Conservation (phyloP, 2,888 invertebrate genomes). For the Calliphora vomitoria region DNA sequence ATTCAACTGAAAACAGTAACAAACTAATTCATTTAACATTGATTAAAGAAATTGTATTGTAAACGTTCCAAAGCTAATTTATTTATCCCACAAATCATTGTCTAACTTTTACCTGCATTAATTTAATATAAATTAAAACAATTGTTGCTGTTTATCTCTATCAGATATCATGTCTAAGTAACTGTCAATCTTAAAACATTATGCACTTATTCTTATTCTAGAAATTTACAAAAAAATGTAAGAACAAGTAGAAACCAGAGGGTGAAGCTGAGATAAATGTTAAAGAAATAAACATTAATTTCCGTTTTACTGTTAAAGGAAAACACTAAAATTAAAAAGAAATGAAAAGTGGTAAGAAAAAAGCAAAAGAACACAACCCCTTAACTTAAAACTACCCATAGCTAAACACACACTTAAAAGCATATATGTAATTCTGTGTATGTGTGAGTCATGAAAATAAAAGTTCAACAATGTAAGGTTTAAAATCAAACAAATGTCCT, state of each 20-base stretch:
- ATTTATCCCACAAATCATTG: background rate
- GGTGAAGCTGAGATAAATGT: constrained; percentile 6
- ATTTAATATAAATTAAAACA: constrained; percentile 48
- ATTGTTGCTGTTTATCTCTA: constrained; percentile 47
- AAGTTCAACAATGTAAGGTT: constrained; percentile 22
- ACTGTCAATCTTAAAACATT: constrained; percentile 60
- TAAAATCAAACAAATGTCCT: constrained; percentile 62
- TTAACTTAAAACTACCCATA: constrained; percentile 23
- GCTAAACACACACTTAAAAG: constrained; percentile 12
- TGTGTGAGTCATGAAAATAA: constrained; percentile 11
- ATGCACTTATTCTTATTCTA: constrained; percentile 54
- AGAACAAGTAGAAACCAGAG: background rate
- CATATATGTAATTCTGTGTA: constrained; percentile 51
- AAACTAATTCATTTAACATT: constrained; percentile 33
- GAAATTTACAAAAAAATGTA: background rate
- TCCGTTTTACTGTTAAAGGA: constrained; percentile 54
- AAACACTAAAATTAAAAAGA: background rate
- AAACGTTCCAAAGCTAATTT: background rate
- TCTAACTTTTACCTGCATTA: background rate
- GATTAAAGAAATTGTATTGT: background rate
- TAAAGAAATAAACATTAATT: constrained; percentile 66
- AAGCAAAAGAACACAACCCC: constrained; percentile 44
- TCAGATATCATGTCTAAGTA: constrained; percentile 41
- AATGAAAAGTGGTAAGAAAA: background rate
- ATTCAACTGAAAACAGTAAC: background rate